Evolutionary conservation across 1,140 invertebrate genomes (phyloP).

Genomic region (Hirudo medicinalis): DNA sequence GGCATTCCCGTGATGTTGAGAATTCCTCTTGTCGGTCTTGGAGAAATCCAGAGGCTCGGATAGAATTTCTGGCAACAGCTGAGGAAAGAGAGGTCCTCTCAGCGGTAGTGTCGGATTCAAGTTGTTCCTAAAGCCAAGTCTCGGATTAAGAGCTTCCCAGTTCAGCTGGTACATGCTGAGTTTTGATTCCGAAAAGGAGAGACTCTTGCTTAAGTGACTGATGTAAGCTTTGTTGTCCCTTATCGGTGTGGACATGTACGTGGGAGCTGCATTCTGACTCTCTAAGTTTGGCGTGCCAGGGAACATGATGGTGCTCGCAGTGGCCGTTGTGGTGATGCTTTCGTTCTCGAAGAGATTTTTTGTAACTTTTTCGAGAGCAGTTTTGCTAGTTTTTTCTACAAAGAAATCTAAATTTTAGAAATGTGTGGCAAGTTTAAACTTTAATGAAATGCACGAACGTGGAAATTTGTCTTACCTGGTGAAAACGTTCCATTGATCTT

Average conservation of each 20-base stretch:
- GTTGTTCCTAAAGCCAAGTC: neutral
- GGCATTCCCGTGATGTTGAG: neutral
- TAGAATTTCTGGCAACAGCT: neutral
- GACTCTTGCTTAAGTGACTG: neutral
- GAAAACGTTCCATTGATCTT: conserved; percentile 19
- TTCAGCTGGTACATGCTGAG: neutral
- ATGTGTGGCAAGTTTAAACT: too few species aligned
- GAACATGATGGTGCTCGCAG: too few species aligned
- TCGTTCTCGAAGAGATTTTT: conserved; percentile 5
- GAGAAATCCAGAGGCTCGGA: neutral
- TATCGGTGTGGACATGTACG: neutral
- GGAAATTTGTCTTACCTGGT: conserved; percentile 8
- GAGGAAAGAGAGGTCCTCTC: neutral
- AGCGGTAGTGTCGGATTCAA: neutral
- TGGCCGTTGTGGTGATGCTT: neutral
- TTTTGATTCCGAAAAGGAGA: conserved; percentile 1
- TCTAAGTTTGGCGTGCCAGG: neutral
- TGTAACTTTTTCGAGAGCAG: neutral
- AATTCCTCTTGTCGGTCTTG: neutral
- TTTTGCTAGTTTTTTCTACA: neutral
- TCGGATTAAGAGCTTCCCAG: neutral
- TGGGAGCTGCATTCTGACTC: neutral
- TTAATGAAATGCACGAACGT: neutral
- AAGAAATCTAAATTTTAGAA: neutral
- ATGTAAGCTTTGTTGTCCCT: neutral